Evolutionary conservation across 2,113 vertebrate species (phyloP), one percentile per base, ranked within the genome.

Genomic region (Formicarius rufipectus): DNA sequence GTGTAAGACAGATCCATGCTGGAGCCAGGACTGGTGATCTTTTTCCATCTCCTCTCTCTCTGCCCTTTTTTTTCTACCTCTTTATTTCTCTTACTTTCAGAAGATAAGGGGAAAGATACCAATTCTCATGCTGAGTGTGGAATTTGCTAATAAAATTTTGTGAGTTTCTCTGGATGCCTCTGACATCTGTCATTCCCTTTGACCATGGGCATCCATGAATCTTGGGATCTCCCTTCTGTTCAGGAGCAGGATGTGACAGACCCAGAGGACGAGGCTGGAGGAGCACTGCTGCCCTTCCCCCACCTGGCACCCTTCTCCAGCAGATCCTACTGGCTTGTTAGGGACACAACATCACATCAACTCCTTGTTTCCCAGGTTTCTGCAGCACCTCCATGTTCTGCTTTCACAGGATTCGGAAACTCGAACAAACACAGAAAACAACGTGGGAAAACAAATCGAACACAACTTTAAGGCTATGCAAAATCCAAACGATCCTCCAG

Each of bases 171-270:
- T 42, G 16, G 39, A 40, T 14, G 14, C 4, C 44, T 47, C 39
- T 69, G n/a, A 35, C 21, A 69, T 6, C 8, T 20, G 10, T 21
- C 45, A 67, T 12, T 74, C 23, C 15, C 14, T 53, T 30, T 53
- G 20, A 11, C 37, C 68, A 73, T 0, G 1, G 31, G 7, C 14
- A 64, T 28, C 18, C 39, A n/a, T 12, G 12, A 33, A 15, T 44
- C 27, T 49, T 31, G 30, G 62, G 47, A 55, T 30, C 9, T 40
- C 40, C n/a, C 47, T 35, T 35, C 24, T 14, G 8, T n/a, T 25
- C 5, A 30, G 17, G n/a, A 62, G 8, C 2, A 20, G 39, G 37
- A 39, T 71, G 69, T 27, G 42, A 35, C 22, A 44, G 31, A 80
- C 5, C 35, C 2, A 2, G 15, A 18, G 42, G 68, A 21, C 10